Evolutionary conservation across 2,113 vertebrate genomes (phyloP).

Genomic region (Erinaceus europaeus): DNA sequence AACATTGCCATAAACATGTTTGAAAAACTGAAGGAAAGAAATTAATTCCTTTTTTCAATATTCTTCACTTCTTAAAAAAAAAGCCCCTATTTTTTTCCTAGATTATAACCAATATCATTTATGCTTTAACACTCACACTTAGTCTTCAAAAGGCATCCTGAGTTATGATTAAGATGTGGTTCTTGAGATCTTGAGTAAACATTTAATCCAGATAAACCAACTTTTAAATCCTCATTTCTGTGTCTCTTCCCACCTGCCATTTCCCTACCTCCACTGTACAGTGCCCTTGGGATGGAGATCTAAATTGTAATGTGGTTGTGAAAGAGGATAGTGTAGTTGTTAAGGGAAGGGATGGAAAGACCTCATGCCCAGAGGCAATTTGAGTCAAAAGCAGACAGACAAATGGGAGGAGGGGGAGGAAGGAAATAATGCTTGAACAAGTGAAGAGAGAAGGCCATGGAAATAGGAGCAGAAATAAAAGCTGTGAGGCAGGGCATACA

Average conservation of each 20-base stretch:
- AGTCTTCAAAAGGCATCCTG: not conserved
- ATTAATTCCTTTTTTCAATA: not conserved
- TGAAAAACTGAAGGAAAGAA: not conserved
- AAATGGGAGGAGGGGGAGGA: not conserved
- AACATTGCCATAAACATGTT: too few relatives aligned
- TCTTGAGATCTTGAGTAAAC: not conserved
- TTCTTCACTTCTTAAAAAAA: not conserved
- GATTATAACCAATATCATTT: not conserved
- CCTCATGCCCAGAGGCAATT: not conserved
- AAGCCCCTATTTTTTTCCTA: not conserved
- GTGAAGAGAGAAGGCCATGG: constrained; percentile 57
- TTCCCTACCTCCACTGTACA: not conserved
- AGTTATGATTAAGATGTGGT: not conserved
- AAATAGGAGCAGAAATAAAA: constrained; percentile 39
- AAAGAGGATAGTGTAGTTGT: constrained; percentile 25
- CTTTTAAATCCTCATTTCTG: not conserved
- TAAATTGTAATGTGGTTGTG: not conserved
- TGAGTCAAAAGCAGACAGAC: constrained; percentile 9
- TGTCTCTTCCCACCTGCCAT: accelerated
- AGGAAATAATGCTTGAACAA: not conserved
- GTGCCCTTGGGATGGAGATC: not conserved
- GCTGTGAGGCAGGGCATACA: not conserved
- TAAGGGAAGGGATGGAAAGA: not conserved
- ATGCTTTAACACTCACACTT: not conserved
- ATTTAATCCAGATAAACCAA: not conserved